A percentile compares a stretch with the other conserved stretches of the same genome.
Conservation (phyloP, 2,797 vertebrate species). For the Rachycentron canadum region DNA sequence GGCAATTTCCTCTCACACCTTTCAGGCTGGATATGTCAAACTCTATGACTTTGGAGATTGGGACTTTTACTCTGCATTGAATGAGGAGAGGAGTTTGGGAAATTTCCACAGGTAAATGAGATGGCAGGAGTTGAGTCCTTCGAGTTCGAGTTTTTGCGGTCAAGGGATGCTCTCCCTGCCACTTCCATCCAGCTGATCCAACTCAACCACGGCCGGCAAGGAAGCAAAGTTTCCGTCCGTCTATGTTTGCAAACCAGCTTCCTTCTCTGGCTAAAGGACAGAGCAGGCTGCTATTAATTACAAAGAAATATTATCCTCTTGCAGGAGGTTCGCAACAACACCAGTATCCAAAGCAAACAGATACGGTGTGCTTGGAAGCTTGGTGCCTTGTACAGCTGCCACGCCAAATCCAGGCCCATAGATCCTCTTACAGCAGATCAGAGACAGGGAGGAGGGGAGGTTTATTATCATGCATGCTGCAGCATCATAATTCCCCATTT, state of each 20-base stretch:
- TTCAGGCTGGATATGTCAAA: neutral
- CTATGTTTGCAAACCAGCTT: constrained; percentile 63
- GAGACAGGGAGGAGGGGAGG: constrained; percentile 48
- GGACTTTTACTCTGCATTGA: neutral
- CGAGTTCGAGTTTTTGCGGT: constrained; percentile 19
- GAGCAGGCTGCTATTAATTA: constrained; percentile 79
- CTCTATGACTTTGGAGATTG: neutral
- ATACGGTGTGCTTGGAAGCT: constrained; percentile 74
- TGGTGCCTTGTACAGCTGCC: constrained; percentile 77
- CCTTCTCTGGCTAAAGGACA: constrained; percentile 62
- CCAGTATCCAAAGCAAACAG: constrained; percentile 83
- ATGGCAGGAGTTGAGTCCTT: constrained; percentile 2
- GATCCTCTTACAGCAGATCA: constrained; percentile 80
- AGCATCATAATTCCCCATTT: constrained; percentile 65
- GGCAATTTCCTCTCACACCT: constrained; percentile 21
- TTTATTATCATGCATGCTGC: constrained; percentile 64
- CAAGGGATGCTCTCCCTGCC: constrained; percentile 19
- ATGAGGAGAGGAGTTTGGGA: neutral
- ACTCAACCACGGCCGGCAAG: constrained; percentile 54
- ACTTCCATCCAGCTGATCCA: constrained; percentile 63
- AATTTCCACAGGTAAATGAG: constrained; percentile 16
- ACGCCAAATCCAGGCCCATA: constrained; percentile 76
- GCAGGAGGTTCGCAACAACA: constrained; percentile 71
- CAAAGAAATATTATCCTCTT: constrained; percentile 78
- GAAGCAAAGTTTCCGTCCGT: constrained; percentile 71